phyloP scores from a whole-genome alignment of 2,888 invertebrate species.

The Thysanoteuthis rhombus region DNA sequence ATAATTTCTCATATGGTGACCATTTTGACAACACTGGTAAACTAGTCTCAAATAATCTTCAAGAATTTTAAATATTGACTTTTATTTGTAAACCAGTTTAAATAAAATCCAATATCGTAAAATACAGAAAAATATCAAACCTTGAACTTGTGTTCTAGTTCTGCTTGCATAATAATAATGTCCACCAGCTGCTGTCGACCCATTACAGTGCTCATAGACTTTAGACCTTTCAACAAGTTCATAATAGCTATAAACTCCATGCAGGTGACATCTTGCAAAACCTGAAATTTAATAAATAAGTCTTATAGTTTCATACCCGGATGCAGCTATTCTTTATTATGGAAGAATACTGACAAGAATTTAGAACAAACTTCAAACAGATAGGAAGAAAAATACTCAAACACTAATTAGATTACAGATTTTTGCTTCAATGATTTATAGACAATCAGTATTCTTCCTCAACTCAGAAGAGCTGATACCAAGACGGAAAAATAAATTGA shows the following conservation, averaged over 20 bases:
- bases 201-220: slow-evolving; percentile 81
- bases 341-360: not conserved
- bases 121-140: slow-evolving; percentile 44
- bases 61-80: not conserved
- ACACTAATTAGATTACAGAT: no score
- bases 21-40: no score
- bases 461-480: no score
- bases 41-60: not conserved
- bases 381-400: not conserved
- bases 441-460: no score
- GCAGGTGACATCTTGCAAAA: slow-evolving; percentile 80
- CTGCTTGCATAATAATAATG: slow-evolving; percentile 86
- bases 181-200: slow-evolving; percentile 90
- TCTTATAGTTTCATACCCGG: not conserved
- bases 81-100: not conserved
- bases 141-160: slow-evolving; percentile 74
- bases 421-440: no score
- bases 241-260: slow-evolving; percentile 92
- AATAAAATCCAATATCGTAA: not conserved
- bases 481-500: no score
- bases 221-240: slow-evolving; percentile 83
- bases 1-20: no score
- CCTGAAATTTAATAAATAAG: slow-evolving; percentile 49
- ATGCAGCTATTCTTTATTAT: not conserved
- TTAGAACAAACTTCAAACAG: not conserved